These are phyloP conservation scores for Argyresthia goedartella DNA, from an alignment of 2,888 invertebrate genomes.

Conservation along the genomic window DNA sequence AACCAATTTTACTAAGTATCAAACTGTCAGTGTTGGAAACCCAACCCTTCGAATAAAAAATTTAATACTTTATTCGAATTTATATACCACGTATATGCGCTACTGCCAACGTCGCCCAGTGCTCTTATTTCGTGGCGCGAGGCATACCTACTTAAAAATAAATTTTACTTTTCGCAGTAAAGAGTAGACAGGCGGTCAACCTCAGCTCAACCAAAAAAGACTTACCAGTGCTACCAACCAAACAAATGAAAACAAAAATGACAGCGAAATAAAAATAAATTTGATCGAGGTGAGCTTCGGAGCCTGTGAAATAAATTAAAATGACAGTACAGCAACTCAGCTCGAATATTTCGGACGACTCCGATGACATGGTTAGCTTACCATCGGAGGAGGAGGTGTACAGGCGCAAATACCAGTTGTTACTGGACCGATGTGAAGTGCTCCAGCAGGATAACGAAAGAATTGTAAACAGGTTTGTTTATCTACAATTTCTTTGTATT, in stretches of 20 bases:
- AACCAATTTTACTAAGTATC: too few species aligned
- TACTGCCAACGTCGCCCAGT: too few species aligned
- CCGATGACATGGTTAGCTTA: conserved; percentile 67
- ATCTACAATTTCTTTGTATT: conserved; percentile 18
- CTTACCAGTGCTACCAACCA: conserved; percentile 4
- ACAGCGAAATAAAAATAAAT: conserved; percentile 50
- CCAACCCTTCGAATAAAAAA: too few species aligned
- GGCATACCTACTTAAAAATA: too few species aligned
- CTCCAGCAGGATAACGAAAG: conserved; percentile 84
- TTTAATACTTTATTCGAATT: too few species aligned
- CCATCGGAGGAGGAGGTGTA: conserved; percentile 76
- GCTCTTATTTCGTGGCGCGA: too few species aligned
- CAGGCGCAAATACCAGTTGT: conserved; percentile 79
- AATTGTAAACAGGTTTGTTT: conserved; percentile 73
- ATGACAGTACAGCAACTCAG: conserved; percentile 68
- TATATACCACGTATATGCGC: too few species aligned
- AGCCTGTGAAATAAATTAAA: conserved; percentile 65
- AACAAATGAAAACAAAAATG: conserved; percentile 16
- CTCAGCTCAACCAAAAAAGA: too few species aligned
- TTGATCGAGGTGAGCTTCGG: conserved; percentile 56
- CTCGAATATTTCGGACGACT: conserved; percentile 69
- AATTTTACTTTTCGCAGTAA: too few species aligned
- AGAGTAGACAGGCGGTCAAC: too few species aligned
- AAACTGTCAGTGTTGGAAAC: too few species aligned
- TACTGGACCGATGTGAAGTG: conserved; percentile 80